A percentile compares a stretch with the other conserved stretches of the same genome.
Conservation (phyloP, 2,797 vertebrate genomes). For the Helicolenus hilgendorfi region DNA sequence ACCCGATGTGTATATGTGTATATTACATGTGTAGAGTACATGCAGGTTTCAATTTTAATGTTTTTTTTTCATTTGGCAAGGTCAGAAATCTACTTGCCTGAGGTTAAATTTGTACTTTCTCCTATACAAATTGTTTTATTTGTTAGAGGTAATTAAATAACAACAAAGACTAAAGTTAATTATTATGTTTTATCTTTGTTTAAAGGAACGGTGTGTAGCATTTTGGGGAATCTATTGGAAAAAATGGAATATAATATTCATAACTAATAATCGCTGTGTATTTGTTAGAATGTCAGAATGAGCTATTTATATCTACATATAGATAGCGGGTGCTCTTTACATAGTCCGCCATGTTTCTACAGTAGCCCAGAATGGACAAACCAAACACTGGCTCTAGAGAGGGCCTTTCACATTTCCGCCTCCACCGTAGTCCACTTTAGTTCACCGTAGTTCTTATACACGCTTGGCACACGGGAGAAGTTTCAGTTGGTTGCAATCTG, state of each 20-base stretch:
- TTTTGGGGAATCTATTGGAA: not conserved
- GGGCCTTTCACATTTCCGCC: not conserved
- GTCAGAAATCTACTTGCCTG: too few species aligned
- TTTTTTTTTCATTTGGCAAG: too few species aligned
- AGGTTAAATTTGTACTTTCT: too few species aligned
- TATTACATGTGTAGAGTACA: too few species aligned
- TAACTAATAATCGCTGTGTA: not conserved
- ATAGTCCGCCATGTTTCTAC: not conserved
- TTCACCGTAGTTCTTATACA: not conserved
- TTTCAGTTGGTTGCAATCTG: not conserved
- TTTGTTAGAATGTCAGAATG: not conserved
- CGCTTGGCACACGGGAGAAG: not conserved
- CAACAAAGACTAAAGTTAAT: too few species aligned
- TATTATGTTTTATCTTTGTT: too few species aligned
- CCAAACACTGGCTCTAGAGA: not conserved
- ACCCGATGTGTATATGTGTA: not conserved
- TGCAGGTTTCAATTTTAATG: too few species aligned
- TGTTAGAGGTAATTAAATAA: too few species aligned
- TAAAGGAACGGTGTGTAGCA: too few species aligned
- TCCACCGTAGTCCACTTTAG: not conserved
- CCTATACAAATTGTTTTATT: too few species aligned
- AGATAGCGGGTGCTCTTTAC: not conserved
- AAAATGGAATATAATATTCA: not conserved
- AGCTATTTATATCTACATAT: too few species aligned
- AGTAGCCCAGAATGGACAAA: not conserved